Evolutionary conservation across 2,888 invertebrate species (phyloP), one percentile per base, ranked within the genome.

Genomic region (Hemaris fuciformis): DNA sequence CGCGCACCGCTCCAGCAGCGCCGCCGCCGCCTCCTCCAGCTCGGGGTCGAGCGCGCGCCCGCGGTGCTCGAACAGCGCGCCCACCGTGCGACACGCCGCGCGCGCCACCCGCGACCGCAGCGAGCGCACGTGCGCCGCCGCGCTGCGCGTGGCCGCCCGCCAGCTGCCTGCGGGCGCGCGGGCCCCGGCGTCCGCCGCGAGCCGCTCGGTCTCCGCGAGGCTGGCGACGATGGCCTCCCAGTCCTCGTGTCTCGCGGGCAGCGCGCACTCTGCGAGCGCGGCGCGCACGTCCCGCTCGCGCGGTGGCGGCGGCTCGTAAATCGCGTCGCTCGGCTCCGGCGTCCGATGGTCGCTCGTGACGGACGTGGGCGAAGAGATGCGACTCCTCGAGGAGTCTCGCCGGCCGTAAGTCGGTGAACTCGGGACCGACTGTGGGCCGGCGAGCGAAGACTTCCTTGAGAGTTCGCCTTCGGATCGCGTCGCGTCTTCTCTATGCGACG

Each of bases 31-130:
- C 79, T 97, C 97, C 77, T 99, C 99, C 60, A 98, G 91, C 86
- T 99, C 98, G 90, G 97, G 88, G 45, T 94, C 94, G 2, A 94
- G 77, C 4, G 81, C 85, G 7, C 93, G 93, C 1, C 93, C 93
- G 64, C 95, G 94, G 3, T 94, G 87, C 27, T 92, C 89, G 81
- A 98, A 99, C 70, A 99, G 86, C 64, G 98, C 96, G 0, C 95
- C 95, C 45, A 98, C 93, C 6, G 97, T 95, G 65, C 95, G 93
- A 77, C 99, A 98, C 15, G 99, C 98, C 3, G 96, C 94, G 57
- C 99, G 94, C 0, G 99, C 96, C 0, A 98, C 98, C 81, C 98
- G 97, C 0, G 99, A 99, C 23, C 99, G 94, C 65, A 99, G 93
- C 85, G 98, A 99, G 70, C 96, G 96, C 56, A 98, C 96, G 77